Base-by-base conservation (phyloP, 2,113 vertebrate genomes). In the Nerophis ophidion region DNA sequence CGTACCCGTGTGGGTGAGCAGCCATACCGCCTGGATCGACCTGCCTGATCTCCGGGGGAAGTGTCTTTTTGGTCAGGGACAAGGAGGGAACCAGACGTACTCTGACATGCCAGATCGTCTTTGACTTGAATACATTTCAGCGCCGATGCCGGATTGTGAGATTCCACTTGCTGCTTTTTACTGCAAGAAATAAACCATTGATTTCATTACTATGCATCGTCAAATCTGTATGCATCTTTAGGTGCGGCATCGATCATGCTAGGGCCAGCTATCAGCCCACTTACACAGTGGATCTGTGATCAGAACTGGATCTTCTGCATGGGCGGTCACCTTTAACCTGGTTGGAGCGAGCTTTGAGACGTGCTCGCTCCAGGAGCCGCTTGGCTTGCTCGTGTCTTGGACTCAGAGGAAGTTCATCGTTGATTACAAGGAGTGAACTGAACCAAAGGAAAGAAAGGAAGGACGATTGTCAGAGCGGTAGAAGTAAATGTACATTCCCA, bases 311-410 rank as follows among this genome's bases (percentile, higher is more conserved):
- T 6, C 87, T 48, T 19, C 92, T 80, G 62, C 90, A 80, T 70
- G 89, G 85, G 10, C 89, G 91, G 76, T 90, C 93, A 38, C 88
- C 92, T 19, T 92, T 92, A 59, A 91, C 60, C 0, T 92, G 92
- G 78, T 80, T 91, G 42, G 91, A 92, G 38, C 91, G 92, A 77
- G 95, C 93, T 88, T 97, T 97, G 85, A 94, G 91, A 55, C 94
- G 89, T 17, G 93, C 93, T 40, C 84, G 86, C 80, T 93, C 94
- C 77, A 94, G 89, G 71, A 95, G 90, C 74, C 89, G 92, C 82
- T 93, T 95, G 77, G 92, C 93, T 80, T 96, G 91, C 76, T 97
- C 92, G 11, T 93, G 93, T 79, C 92, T 89, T 10, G 92, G 89
- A 66, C 93, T 97, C 84, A 92, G 88, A 71, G 86, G 76, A 0